Evolutionary conservation across 2,888 invertebrate species (phyloP).

Genomic region (Zootermopsis nevadensis): DNA sequence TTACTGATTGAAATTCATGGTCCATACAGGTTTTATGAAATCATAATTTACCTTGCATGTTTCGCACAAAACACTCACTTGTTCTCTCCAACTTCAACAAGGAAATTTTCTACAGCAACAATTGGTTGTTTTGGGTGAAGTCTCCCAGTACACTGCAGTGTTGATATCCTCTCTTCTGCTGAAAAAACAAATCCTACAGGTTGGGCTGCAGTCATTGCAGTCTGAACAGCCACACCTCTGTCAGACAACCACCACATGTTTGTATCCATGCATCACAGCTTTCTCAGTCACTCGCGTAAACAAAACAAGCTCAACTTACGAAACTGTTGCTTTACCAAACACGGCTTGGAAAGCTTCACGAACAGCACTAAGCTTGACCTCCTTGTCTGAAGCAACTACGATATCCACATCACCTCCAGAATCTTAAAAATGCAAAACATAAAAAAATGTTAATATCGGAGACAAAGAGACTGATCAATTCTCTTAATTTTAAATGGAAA

Average conservation of each 20-base stretch:
- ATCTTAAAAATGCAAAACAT: conserved; percentile 66
- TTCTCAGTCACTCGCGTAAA: not conserved
- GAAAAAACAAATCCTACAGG: conserved; percentile 83
- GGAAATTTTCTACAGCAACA: conserved; percentile 80
- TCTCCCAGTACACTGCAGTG: conserved; percentile 68
- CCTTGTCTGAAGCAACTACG: conserved; percentile 81
- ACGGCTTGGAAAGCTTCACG: conserved; percentile 83
- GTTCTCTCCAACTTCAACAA: conserved; percentile 75
- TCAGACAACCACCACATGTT: conserved; percentile 49
- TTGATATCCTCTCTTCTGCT: conserved; percentile 78
- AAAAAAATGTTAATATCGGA: no score
- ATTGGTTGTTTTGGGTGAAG: conserved; percentile 74
- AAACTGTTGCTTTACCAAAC: conserved; percentile 83
- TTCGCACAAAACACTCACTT: conserved; percentile 61
- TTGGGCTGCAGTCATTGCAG: conserved; percentile 75
- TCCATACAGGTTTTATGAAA: no score
- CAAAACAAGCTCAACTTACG: conserved; percentile 65
- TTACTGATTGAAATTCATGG: no score
- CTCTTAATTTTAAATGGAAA: no score
- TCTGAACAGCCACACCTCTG: conserved; percentile 73
- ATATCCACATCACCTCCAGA: conserved; percentile 83
- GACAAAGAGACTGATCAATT: no score
- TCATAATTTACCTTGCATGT: no score
- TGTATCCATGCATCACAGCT: not conserved
- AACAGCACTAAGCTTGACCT: conserved; percentile 78